These are phyloP conservation scores for Speoplatyrhinus poulsoni DNA, from an alignment of 2,113 vertebrate species.

Conservation along the genomic window DNA sequence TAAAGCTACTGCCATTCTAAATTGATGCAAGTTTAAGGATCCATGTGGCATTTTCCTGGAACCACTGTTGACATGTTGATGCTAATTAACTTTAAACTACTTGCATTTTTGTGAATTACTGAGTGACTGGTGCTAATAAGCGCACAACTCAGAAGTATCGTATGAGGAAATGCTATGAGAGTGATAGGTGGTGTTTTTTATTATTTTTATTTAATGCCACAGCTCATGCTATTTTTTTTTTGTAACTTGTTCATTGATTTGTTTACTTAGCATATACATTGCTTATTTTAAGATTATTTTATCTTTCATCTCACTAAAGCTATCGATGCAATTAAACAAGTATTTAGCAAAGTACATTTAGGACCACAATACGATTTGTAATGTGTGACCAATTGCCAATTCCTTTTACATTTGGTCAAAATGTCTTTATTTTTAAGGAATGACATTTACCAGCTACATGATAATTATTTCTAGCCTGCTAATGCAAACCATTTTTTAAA, in stretches of 20 bases:
- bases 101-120: neutral
- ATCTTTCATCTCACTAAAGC: neutral
- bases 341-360: too few relatives aligned
- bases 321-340: neutral
- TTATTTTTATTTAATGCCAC: neutral
- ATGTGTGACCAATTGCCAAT: neutral
- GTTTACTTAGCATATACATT: neutral
- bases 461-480: neutral
- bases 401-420: neutral
- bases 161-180: conserved; percentile 3
- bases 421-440: neutral
- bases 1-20: neutral
- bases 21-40: neutral
- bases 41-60: neutral
- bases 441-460: conserved; percentile 24
- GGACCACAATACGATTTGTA: too few relatives aligned
- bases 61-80: neutral
- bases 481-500: neutral
- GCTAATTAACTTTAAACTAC: too few relatives aligned
- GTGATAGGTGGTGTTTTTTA: conserved; percentile 1
- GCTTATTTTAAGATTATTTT: neutral
- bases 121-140: neutral
- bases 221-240: neutral
- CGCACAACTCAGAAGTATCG: neutral
- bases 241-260: neutral